phyloP scores from a whole-genome alignment of 2,797 vertebrate species.

The Falco concolor region DNA sequence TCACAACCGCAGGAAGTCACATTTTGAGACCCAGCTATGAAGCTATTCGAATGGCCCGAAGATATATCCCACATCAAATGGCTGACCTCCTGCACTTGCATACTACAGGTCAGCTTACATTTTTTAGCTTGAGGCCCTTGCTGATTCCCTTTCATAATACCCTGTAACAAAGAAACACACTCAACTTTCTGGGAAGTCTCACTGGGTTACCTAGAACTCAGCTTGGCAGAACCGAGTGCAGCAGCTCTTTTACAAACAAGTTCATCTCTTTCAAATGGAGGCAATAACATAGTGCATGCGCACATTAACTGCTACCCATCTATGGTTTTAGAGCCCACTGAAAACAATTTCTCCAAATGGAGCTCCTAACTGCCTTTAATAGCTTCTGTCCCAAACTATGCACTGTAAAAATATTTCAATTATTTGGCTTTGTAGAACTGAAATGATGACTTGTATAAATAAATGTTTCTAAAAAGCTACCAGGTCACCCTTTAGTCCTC shows the following conservation, averaged over 20 bases:
- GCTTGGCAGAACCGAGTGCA: neutral
- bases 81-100: constrained; percentile 62
- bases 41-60: constrained; percentile 50
- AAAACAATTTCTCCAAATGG: neutral
- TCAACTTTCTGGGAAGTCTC: constrained; percentile 58
- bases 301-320: neutral
- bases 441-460: constrained; percentile 21
- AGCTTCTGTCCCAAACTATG: neutral
- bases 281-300: neutral
- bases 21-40: constrained; percentile 56
- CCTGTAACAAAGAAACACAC: constrained; percentile 63
- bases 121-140: constrained; percentile 65
- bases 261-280: constrained; percentile 18
- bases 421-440: neutral
- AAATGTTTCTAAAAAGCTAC: neutral
- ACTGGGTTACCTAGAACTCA: constrained; percentile 62
- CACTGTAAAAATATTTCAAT: neutral
- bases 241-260: constrained; percentile 48
- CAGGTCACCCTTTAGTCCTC: neutral
- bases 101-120: constrained; percentile 60
- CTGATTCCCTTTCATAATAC: constrained; percentile 55
- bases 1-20: constrained; percentile 56
- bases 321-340: neutral
- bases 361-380: neutral
- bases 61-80: constrained; percentile 61